Base-by-base conservation (phyloP, 2,797 vertebrate genomes). In the Harpagifer antarcticus region DNA sequence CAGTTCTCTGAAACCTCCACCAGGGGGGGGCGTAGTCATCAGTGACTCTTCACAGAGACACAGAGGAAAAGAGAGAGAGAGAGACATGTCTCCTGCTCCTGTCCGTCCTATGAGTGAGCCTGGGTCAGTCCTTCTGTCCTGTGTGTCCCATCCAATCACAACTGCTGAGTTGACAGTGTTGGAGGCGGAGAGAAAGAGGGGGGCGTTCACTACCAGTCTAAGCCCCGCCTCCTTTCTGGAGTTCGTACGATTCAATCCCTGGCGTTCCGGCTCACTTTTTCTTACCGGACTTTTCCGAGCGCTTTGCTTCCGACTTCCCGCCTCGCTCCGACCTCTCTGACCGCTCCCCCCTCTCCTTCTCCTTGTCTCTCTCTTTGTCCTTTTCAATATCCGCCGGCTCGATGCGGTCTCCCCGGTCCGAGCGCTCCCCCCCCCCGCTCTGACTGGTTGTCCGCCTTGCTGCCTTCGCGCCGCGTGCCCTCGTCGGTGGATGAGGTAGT, bases 401-500 rank as follows among this genome's bases (percentile, higher is more conserved):
- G 13, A 72, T 82, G 8, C 85, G 84, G 1, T 93, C 91, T 75
- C 67, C 86, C 9, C 86, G 82, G 81, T 93, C 94, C 0, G 92
- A 92, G 68, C 81, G 91, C 61, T 92, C 91, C n/a, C n/a, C 89
- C 89, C 0, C 92, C 94, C 2, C 91, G 89, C 62, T 95, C 95
- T 0, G 94, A 95, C 79, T 90, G 75, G 89, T 94, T 95, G 61
- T 95, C 95, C 0, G 80, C 94, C 87, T 94, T 95, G 91, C 94
- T 95, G 87, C 92, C 95, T 5, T 95, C 94, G 17, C 82, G 89
- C 7, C 95, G 92, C 1, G 95, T 95, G 72, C 94, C 95, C 89
- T 98, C 97, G 49, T 98, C 97, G 0, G 97, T 98, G 84, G 97
- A 98, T 85, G 97, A 98, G 85, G 97, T 98, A 92, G 97, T 98